Base-by-base conservation (phyloP, 2,797 vertebrate species). In the Harpagifer antarcticus region DNA sequence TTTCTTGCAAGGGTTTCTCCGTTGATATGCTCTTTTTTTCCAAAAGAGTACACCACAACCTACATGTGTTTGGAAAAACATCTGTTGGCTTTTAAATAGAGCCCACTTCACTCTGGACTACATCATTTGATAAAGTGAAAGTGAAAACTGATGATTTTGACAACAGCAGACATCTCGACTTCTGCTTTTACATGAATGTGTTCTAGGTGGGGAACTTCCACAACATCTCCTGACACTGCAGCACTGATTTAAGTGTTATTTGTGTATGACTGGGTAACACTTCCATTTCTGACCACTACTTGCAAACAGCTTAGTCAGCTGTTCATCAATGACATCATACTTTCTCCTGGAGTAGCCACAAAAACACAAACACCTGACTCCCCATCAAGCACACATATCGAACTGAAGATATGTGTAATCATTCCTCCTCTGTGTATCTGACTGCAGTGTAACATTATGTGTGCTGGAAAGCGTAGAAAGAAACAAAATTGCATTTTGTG, bases 291-390 rank as follows among this genome's bases (percentile, higher is more conserved):
- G 68, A 27, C 56, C 66, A 60, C 31, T 60, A 73, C 74, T 64
- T 82, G 68, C 70, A 58, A 74, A 62, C 52, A 57, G 85, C 81
- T 56, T 52, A 53, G 60, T 80, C 81, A 88, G 74, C 78, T 89
- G 83, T 70, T 88, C 61, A 31, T 13, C 71, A 70, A 81, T 86
- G 55, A 81, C 84, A 79, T 77, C 75, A 85, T 76, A 75, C 43
- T 65, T 69, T 62, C 62, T 74, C 43, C 45, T 57, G 48, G 64
- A 68, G 68, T 53, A 52, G 37, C 65, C 23, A 52, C 56, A 62
- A 15, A 69, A 57, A 74, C 62, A 70, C 6, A 33, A 8, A 33
- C 64, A 76, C 59, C 43, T 59, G 5, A 20, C 52, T 50, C 27
- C 27, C 27, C 37, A 33, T 37, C 59, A 42, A 5, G 2, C 33